These are phyloP conservation scores for Pantala flavescens DNA, from an alignment of 1,140 invertebrate genomes.

Conservation along the genomic window DNA sequence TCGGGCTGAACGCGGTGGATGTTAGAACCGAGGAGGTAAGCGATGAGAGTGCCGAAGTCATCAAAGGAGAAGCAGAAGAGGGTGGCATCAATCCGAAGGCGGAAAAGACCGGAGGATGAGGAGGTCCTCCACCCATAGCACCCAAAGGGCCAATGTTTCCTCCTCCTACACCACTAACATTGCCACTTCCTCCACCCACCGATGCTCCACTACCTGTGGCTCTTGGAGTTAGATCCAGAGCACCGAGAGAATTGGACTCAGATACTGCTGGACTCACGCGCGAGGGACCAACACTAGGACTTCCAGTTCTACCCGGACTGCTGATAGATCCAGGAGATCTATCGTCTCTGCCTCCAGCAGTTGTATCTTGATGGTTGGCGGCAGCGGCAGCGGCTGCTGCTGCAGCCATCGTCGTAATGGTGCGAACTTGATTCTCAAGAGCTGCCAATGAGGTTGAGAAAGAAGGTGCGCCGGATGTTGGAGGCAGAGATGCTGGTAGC, in stretches of 20 bases:
- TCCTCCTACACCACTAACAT: neutral
- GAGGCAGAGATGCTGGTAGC: neutral
- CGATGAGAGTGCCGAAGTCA: conserved; percentile 58
- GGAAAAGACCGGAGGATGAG: conserved; percentile 36
- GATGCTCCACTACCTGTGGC: conserved; percentile 17
- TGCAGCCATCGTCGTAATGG: conserved; percentile 46
- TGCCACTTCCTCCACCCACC: neutral
- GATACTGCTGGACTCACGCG: conserved; percentile 32
- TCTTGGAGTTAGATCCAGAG: conserved; percentile 46
- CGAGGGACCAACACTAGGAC: neutral
- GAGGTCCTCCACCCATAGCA: neutral
- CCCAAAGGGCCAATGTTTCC: neutral
- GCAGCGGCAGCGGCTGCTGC: conserved; percentile 27
- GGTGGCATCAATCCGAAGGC: conserved; percentile 50
- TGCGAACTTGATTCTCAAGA: conserved; percentile 60
- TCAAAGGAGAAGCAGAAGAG: conserved; percentile 34
- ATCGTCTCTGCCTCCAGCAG: neutral
- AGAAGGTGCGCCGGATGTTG: conserved; percentile 28
- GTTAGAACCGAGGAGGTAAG: conserved; percentile 64
- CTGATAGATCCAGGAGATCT: conserved; percentile 22
- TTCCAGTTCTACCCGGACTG: conserved; percentile 26
- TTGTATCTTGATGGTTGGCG: conserved; percentile 17
- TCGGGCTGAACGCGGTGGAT: conserved; percentile 59
- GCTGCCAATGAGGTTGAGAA: conserved; percentile 65
- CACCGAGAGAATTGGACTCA: conserved; percentile 43